Base-by-base conservation (phyloP, 2,888 invertebrate genomes). In the Urechis unicinctus region DNA sequence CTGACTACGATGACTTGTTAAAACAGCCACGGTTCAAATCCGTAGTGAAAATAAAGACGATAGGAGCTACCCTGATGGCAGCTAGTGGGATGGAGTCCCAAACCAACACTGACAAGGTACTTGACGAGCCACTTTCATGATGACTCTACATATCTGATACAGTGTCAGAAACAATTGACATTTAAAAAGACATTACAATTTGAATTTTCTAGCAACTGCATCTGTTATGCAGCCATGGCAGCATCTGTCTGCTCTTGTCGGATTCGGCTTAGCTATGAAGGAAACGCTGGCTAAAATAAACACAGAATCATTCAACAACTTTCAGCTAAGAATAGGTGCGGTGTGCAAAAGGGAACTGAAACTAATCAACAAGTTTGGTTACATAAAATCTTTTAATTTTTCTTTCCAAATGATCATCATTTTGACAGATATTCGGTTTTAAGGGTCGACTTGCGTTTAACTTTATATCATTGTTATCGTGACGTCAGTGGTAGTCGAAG, bases 51-150 rank as follows among this genome's bases (percentile, higher is more conserved):
- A 91, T 92, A 65, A 92, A 92, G 81, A 91, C 91, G 0, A 88
- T 91, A 3, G 91, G 91, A 3, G 88, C 89, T 0, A 91, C 91
- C 0, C 92, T 91, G 78, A 91, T 92, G 91, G 91, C 91, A 1
- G 91, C 91, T 0, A 88, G 91, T 17, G 92, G 92, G 0, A 81
- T 92, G 60, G 47, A 17, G n/a, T 24, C 24, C 3, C 22, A 28
- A 88, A 89, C 74, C 90, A 9, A 29, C 9, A 22, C 5, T 3
- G 9, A 6, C 9, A 48, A 48, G 48, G 48, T 48, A 17, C 9
- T 36, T 13, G 9, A 9, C 41, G 9, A n/a, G n/a, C n/a, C n/a
- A n/a, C n/a, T n/a, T n/a, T n/a, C n/a, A n/a, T n/a, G n/a, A n/a
- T n/a, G n/a, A n/a, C n/a, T n/a, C n/a, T n/a, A n/a, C n/a, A n/a